Percentiles rank a stretch among this genome's conserved stretches.
Evolutionary conservation across 2,113 vertebrate species (phyloP).

Genomic region (Mustelus asterias): DNA sequence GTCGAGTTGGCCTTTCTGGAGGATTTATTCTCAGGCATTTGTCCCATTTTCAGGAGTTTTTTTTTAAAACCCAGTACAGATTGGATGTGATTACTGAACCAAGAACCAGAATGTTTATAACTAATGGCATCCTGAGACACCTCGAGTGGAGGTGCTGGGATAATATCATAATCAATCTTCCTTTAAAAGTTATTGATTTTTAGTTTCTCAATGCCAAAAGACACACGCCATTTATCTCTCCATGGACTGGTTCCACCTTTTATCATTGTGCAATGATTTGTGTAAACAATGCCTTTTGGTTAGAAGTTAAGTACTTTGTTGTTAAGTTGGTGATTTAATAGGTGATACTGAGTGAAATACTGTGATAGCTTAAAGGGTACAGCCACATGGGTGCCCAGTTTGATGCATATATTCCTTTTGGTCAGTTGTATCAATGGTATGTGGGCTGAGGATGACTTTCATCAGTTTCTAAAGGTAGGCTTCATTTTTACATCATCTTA

Average conservation of each 20-base stretch:
- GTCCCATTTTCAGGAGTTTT: neutral
- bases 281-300: neutral
- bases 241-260: no score
- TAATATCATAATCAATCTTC: constrained; percentile 19
- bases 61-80: neutral
- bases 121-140: neutral
- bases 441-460: neutral
- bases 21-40: constrained; percentile 8
- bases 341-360: neutral
- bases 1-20: neutral
- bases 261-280: neutral
- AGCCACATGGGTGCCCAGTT: neutral
- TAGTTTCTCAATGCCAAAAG: neutral
- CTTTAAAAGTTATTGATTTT: neutral
- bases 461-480: neutral
- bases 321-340: constrained; percentile 9
- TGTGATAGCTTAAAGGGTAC: neutral
- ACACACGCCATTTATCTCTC: neutral
- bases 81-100: neutral
- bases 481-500: neutral
- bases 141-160: neutral
- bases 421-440: neutral
- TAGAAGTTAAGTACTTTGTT: neutral
- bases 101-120: neutral
- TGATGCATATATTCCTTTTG: neutral